Evolutionary conservation across 2,113 vertebrate species (phyloP).

Genomic region (Proterorhinus semilunaris): DNA sequence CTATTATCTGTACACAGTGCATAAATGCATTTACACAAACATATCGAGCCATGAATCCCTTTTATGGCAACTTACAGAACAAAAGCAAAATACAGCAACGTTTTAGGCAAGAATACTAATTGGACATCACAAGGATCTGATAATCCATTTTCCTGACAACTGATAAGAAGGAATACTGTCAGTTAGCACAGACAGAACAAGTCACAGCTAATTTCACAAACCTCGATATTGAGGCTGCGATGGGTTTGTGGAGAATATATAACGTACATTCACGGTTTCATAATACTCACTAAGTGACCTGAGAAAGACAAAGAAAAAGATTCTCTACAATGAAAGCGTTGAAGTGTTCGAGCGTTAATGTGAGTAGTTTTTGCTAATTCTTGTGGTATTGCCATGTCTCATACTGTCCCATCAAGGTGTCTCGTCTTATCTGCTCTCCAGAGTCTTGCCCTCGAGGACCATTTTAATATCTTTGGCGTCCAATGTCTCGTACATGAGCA

Average conservation of each 20-base stretch:
- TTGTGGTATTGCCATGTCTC: conserved; percentile 26
- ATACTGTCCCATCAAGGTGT: conserved; percentile 3
- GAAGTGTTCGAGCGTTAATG: background rate
- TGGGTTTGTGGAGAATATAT: conserved; percentile 23
- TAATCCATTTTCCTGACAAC: background rate
- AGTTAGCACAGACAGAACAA: background rate
- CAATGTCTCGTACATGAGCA: conserved; percentile 94
- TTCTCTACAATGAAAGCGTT: background rate
- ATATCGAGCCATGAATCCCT: conserved; percentile 6
- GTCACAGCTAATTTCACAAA: background rate
- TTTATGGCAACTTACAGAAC: background rate
- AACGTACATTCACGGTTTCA: conserved; percentile 54
- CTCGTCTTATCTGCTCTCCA: conserved; percentile 85
- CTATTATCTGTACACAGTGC: conserved; percentile 28
- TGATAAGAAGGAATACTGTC: background rate
- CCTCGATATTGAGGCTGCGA: background rate
- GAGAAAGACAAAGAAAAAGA: conserved; percentile 32
- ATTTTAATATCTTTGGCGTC: conserved; percentile 97
- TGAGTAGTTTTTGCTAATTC: background rate
- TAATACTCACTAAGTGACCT: conserved; percentile 29
- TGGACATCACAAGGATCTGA: background rate
- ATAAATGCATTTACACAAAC: conserved; percentile 13
- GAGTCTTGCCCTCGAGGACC: conserved; percentile 91
- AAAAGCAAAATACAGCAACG: background rate
- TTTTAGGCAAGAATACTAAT: background rate